Evolutionary conservation across 2,888 invertebrate species (phyloP).

Genomic region (Aphodius granarius): DNA sequence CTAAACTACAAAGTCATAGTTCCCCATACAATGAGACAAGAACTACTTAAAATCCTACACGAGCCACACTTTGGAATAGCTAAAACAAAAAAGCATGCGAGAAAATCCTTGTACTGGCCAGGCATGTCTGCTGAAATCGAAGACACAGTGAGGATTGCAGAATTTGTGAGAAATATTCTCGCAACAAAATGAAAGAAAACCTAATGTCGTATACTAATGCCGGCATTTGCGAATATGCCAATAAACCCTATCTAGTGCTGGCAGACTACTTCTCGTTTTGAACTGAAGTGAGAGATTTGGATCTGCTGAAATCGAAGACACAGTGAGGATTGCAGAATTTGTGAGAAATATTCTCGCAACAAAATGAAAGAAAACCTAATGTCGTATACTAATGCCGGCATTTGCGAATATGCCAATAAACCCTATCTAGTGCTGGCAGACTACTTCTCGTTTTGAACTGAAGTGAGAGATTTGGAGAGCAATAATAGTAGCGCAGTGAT

Average conservation of each 20-base stretch:
- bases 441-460: too few species aligned
- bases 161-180: background rate
- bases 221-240: too few species aligned
- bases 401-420: too few species aligned
- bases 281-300: too few species aligned
- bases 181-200: background rate
- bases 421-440: too few species aligned
- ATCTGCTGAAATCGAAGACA: background rate
- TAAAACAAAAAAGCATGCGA: conserved; percentile 12
- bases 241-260: too few species aligned
- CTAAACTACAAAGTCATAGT: conserved; percentile 16
- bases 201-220: too few species aligned
- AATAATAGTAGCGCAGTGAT: too few species aligned
- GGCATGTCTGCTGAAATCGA: conserved; percentile 1
- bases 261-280: too few species aligned
- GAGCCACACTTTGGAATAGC: conserved; percentile 18
- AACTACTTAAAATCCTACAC: conserved; percentile 14
- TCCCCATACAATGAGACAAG: conserved; percentile 12
- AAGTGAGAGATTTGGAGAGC: too few species aligned
- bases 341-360: background rate
- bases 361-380: background rate
- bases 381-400: too few species aligned
- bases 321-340: background rate
- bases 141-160: background rate
- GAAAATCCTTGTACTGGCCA: conserved; percentile 9